Evolutionary conservation across 2,888 invertebrate species (phyloP), one percentile per base, ranked within the genome.

Genomic region (Zygogramma bicolorata): DNA sequence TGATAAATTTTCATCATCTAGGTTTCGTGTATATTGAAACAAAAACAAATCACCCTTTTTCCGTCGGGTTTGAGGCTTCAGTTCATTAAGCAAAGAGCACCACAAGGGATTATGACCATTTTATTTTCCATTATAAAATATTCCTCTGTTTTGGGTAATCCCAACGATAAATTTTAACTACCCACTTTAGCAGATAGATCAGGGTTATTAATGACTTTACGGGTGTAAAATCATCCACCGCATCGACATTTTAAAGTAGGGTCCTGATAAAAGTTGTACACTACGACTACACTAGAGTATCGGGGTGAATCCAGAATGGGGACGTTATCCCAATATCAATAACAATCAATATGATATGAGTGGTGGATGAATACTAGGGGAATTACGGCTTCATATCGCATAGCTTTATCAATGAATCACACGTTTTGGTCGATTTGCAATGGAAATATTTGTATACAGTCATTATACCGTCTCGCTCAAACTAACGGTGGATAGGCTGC

Each of bases 121-220:
- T 71, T 71, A 71, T 72, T 70, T 70, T 70, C 71, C 71, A 72
- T 72, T 68, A 72, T 72, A 72, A 72, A 72, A 72, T 72, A 68
- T 72, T 72, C 72, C 72, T 72, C 68, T 72, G 65, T 65, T 72
- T 65, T 53, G 68, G 53, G 60, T 72, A 72, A 72, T 68, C 72
- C 72, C 13, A 29, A 65, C 68, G 60, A 72, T 72, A 72, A 72
- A 72, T 72, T 72, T 68, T 65, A 72, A 72, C 72, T 72, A 72
- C 68, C 72, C 72, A 72, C 72, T 72, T 68, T 72, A 72, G 68
- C 68, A 68, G 72, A 72, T 72, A 72, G 68, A 72, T 68, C 72
- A 65, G 65, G 61, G 68, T 72, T 72, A 72, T 72, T 68, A 72
- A 72, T 72, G 72, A 72, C 68, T 68, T 58, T 58, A 72, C 68